Conservation (phyloP, 1,140 invertebrate genomes). For the Procambarus virginalis region DNA sequence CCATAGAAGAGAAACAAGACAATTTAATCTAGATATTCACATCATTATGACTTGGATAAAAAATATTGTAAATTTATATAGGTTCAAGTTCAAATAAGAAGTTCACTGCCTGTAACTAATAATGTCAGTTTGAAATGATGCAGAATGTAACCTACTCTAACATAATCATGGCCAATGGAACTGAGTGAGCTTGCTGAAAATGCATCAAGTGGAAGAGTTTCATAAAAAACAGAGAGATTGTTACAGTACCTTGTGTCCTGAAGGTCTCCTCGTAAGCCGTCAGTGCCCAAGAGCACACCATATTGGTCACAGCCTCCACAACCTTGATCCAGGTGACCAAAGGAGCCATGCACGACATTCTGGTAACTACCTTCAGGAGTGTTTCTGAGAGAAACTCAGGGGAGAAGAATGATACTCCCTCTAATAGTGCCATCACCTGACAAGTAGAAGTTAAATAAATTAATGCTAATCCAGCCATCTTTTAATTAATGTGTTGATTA, state of each 20-base stretch:
- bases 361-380: neutral
- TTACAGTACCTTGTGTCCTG: neutral
- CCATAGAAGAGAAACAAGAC: neutral
- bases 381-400: neutral
- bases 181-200: no score
- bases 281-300: conserved; percentile 9
- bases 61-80: no score
- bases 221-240: neutral
- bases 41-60: no score
- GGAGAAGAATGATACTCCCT: neutral
- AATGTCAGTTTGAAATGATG: no score
- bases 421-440: conserved; percentile 22
- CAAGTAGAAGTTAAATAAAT: neutral
- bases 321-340: conserved; percentile 25
- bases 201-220: no score
- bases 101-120: no score
- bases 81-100: no score
- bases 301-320: conserved; percentile 14
- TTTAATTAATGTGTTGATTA: no score
- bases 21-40: no score
- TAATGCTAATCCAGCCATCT: no score
- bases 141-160: no score
- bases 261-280: neutral
- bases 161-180: no score
- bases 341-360: neutral